phyloP scores from a whole-genome alignment of 2,113 vertebrate species.

The Scartelaos histophorus region DNA sequence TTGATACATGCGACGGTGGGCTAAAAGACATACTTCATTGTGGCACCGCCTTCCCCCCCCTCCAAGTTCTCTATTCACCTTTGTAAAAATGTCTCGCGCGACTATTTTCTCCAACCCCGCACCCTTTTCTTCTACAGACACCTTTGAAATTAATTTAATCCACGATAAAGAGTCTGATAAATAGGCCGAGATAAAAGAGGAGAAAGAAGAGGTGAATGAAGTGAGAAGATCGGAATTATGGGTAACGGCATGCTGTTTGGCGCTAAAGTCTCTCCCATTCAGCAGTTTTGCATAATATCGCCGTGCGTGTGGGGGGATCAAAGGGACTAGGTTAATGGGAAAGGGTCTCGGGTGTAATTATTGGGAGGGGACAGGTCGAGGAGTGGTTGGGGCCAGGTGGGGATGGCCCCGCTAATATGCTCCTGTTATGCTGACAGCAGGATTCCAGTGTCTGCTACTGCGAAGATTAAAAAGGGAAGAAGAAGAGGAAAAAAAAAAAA shows the following conservation, averaged over 20 bases:
- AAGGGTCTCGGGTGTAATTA: slow-evolving; percentile 83
- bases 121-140: slow-evolving; percentile 63
- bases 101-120: slow-evolving; percentile 53
- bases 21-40: slow-evolving; percentile 83
- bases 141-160: slow-evolving; percentile 82
- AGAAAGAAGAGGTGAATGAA: slow-evolving; percentile 63
- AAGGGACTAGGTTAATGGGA: slow-evolving; percentile 85
- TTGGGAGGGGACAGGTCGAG: slow-evolving; percentile 77
- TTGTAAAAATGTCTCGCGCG: slow-evolving; percentile 69
- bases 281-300: slow-evolving; percentile 87
- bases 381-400: slow-evolving; percentile 76
- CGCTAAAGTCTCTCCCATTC: slow-evolving; percentile 72
- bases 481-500: slow-evolving; percentile 43
- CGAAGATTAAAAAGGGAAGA: slow-evolving; percentile 72
- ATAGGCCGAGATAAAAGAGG: slow-evolving; percentile 70
- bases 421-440: slow-evolving; percentile 84
- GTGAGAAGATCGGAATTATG: slow-evolving; percentile 74
- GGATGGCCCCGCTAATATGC: slow-evolving; percentile 79
- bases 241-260: slow-evolving; percentile 77
- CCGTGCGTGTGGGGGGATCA: slow-evolving; percentile 81
- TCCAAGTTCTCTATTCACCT: slow-evolving; percentile 72
- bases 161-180: slow-evolving; percentile 73
- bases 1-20: slow-evolving; percentile 78
- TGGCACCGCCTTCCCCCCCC: too few species aligned
- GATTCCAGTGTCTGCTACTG: slow-evolving; percentile 76